Conservation (phyloP, 1,140 invertebrate genomes). For the Chelonus insularis region DNA sequence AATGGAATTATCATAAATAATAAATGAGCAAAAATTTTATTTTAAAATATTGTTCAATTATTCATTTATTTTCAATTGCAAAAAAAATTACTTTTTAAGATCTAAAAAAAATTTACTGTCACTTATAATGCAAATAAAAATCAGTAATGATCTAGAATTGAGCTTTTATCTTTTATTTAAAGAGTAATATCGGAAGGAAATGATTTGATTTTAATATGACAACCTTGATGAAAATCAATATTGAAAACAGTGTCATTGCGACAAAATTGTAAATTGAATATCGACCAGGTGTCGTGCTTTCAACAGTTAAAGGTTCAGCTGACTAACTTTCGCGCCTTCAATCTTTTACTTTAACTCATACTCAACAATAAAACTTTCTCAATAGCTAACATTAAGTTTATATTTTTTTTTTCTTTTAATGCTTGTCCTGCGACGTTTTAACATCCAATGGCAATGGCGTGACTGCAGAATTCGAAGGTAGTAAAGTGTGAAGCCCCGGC, state of each 20-base stretch:
- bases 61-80: too few species aligned
- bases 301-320: slow-evolving; percentile 36
- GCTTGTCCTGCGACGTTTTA: slow-evolving; percentile 14
- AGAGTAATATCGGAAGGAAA: too few species aligned
- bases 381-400: slow-evolving; percentile 10
- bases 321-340: slow-evolving; percentile 14
- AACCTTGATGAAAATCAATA: slow-evolving; percentile 6
- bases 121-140: too few species aligned
- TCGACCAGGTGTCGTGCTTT: slow-evolving; percentile 53
- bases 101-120: too few species aligned
- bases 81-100: too few species aligned
- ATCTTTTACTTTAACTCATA: slow-evolving; percentile 7
- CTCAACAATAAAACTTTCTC: slow-evolving; percentile 11
- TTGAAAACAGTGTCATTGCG: slow-evolving; percentile 48
- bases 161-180: neutral
- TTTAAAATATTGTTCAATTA: too few species aligned
- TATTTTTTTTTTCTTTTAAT: neutral
- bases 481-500: slow-evolving; percentile 24
- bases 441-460: slow-evolving; percentile 22
- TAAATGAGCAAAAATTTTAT: too few species aligned
- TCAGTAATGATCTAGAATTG: neutral
- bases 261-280: slow-evolving; percentile 60
- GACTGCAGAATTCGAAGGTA: slow-evolving; percentile 19
- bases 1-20: too few species aligned
- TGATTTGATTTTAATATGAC: too few species aligned